phyloP scores from a whole-genome alignment of 92 coral and sea anemone genomes.

The Porites divaricata region DNA sequence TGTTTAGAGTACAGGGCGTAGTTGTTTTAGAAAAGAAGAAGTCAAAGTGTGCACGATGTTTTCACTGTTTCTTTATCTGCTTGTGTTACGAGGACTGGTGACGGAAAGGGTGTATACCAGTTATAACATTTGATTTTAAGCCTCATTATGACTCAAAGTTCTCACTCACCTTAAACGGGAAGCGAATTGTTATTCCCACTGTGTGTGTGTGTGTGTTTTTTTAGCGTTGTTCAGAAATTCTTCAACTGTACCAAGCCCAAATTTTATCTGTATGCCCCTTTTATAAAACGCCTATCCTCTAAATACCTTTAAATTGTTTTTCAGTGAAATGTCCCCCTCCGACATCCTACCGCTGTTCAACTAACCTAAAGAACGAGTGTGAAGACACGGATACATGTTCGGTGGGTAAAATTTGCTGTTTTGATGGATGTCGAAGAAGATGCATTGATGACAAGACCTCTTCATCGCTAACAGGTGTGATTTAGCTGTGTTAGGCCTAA shows the following conservation, averaged over 20 bases:
- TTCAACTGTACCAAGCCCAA: no score
- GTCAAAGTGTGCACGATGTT: not conserved
- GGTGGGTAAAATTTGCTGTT: conserved; percentile 22
- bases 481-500: not conserved
- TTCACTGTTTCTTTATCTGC: conserved; percentile 17
- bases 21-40: no score
- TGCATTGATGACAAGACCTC: conserved; percentile 11
- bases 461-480: conserved; percentile 22
- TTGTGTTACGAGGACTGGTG: not conserved
- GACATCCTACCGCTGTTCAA: conserved; percentile 16
- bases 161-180: no score
- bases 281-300: not conserved
- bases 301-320: not conserved
- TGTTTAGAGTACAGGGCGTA: no score
- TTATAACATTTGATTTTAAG: no score
- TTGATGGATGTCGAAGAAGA: conserved; percentile 51
- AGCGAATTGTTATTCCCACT: no score
- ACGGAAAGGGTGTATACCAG: not conserved
- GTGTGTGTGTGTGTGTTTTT: no score
- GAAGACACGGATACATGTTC: conserved; percentile 23
- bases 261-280: no score
- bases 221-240: no score
- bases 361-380: conserved; percentile 15
- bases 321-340: conserved; percentile 35
- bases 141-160: no score